phyloP scores from a whole-genome alignment of 2,888 invertebrate genomes.

The Pachycephus smyrnensis region DNA sequence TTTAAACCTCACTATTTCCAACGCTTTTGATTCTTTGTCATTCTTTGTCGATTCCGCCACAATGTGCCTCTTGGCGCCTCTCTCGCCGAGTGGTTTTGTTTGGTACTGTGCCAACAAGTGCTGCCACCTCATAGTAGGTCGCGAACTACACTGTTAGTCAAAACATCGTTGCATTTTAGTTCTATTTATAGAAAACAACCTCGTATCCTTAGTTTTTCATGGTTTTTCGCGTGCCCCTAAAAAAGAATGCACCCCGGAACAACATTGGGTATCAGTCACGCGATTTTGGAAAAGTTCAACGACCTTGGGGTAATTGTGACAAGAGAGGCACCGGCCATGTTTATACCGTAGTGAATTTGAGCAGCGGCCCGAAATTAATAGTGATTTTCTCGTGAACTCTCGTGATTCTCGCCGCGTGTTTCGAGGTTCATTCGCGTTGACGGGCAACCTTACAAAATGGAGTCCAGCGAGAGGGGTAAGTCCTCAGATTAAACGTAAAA shows the following conservation, averaged over 20 bases:
- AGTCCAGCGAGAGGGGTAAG: conserved; percentile 64
- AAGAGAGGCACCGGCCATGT: conserved; percentile 64
- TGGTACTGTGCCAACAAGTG: conserved; percentile 14
- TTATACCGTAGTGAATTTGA: conserved; percentile 61
- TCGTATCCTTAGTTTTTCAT: conserved; percentile 26
- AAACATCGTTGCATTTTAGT: conserved; percentile 49
- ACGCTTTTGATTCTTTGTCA: not conserved
- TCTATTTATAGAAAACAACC: conserved; percentile 45
- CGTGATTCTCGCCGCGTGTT: conserved; percentile 10
- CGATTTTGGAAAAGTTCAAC: conserved; percentile 56
- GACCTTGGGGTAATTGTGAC: conserved; percentile 58
- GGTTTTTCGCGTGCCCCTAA: conserved; percentile 37
- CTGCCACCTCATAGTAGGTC: conserved; percentile 49
- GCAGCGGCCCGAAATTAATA: conserved; percentile 39
- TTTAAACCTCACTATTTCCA: not conserved
- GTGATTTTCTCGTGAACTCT: conserved; percentile 41
- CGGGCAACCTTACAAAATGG: conserved; percentile 45
- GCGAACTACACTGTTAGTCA: conserved; percentile 51
- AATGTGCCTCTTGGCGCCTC: not conserved
- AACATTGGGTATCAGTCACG: too few relatives aligned
- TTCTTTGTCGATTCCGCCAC: not conserved
- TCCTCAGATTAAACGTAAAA: conserved; percentile 31
- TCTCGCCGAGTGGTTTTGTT: not conserved
- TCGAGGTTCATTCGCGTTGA: conserved; percentile 22
- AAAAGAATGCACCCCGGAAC: conserved; percentile 18